phyloP scores from a whole-genome alignment of 2,797 vertebrate species.

The Mycteria americana region DNA sequence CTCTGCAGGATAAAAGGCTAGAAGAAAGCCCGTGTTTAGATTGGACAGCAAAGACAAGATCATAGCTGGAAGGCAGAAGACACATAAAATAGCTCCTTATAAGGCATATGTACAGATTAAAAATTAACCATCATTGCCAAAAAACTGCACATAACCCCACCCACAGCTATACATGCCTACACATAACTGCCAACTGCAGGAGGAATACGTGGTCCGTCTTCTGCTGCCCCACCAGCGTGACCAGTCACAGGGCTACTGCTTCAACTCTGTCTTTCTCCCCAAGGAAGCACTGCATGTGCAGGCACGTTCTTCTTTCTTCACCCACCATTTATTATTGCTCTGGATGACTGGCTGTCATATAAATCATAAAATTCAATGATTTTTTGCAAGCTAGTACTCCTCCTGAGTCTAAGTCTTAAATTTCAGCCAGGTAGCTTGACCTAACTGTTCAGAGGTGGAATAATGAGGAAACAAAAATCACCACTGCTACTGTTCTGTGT shows the following conservation, averaged over 20 bases:
- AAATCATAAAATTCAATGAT: not conserved
- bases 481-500: not conserved
- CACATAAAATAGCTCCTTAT: not conserved
- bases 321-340: not conserved
- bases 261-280: not conserved
- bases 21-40: not conserved
- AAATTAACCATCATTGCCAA: conserved; percentile 18
- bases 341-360: not conserved
- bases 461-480: not conserved
- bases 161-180: not conserved
- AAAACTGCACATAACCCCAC: not conserved
- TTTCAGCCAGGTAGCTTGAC: not conserved
- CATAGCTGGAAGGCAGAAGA: not conserved
- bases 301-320: not conserved
- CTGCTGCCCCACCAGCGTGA: not conserved
- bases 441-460: not conserved
- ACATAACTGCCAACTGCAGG: not conserved
- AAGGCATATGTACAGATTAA: conserved; percentile 21
- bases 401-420: not conserved
- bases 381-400: not conserved
- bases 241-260: not conserved
- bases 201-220: not conserved
- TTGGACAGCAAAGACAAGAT: not conserved
- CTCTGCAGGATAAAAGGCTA: not conserved
- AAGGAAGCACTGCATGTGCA: not conserved